Evolutionary conservation across 2,797 vertebrate species (phyloP).

Genomic region (Muscicapa striata): DNA sequence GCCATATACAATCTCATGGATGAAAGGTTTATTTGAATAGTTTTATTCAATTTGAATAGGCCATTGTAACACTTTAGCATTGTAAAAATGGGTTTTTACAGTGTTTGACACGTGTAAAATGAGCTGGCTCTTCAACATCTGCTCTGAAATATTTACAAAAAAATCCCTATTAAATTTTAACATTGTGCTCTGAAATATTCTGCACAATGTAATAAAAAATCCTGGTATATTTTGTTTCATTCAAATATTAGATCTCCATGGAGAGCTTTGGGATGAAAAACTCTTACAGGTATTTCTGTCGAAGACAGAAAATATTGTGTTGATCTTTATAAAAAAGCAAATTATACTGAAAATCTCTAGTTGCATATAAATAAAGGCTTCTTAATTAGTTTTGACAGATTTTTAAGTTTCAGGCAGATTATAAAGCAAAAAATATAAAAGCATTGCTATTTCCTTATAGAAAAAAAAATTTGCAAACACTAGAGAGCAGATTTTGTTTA

Average conservation of each 20-base stretch:
- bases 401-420: background rate
- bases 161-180: constrained; percentile 39
- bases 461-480: background rate
- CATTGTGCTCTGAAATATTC: background rate
- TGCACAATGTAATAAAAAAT: background rate
- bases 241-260: background rate
- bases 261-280: background rate
- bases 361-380: background rate
- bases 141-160: constrained; percentile 48
- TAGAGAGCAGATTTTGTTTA: background rate
- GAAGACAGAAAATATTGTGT: background rate
- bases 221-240: background rate
- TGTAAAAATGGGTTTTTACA: background rate
- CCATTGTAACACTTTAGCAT: background rate
- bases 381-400: background rate
- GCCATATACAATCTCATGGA: background rate
- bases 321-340: background rate
- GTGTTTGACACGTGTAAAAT: constrained; percentile 9
- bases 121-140: background rate
- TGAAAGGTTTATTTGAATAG: constrained; percentile 35
- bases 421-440: background rate
- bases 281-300: background rate
- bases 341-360: background rate
- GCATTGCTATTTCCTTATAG: background rate
- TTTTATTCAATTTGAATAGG: constrained; percentile 22